Conservation (phyloP, 2,113 vertebrate species). For the Pelodiscus sinensis region DNA sequence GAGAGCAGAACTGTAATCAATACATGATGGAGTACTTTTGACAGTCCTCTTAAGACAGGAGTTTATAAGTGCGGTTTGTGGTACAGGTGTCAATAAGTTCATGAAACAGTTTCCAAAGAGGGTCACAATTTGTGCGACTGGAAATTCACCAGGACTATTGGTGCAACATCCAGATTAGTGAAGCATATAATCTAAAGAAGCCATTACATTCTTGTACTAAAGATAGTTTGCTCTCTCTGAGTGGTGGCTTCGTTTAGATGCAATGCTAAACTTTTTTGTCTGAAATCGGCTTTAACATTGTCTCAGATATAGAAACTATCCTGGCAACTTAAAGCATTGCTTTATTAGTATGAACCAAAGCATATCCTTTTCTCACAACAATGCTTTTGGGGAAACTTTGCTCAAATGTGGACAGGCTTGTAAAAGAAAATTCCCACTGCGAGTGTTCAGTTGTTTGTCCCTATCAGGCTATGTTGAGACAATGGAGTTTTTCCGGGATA, state of each 20-base stretch:
- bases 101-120: not conserved
- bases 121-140: not conserved
- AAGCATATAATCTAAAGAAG: not conserved
- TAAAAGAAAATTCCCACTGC: not conserved
- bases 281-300: not conserved
- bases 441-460: not conserved
- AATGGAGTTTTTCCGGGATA: too few relatives aligned
- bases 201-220: not conserved
- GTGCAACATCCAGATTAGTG: not conserved
- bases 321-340: not conserved
- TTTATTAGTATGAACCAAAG: slow-evolving; percentile 5
- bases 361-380: not conserved
- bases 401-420: not conserved
- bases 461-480: too few relatives aligned
- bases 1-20: not conserved
- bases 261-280: not conserved
- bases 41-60: not conserved
- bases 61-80: not conserved
- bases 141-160: not conserved
- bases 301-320: not conserved
- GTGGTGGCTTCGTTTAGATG: not conserved
- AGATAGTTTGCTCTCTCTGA: not conserved
- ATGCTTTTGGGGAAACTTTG: not conserved
- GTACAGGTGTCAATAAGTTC: not conserved
- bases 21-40: not conserved